A percentile compares a stretch with the other conserved stretches of the same genome.
phyloP scores from a whole-genome alignment of 2,113 vertebrate species.

The Scomber colias region DNA sequence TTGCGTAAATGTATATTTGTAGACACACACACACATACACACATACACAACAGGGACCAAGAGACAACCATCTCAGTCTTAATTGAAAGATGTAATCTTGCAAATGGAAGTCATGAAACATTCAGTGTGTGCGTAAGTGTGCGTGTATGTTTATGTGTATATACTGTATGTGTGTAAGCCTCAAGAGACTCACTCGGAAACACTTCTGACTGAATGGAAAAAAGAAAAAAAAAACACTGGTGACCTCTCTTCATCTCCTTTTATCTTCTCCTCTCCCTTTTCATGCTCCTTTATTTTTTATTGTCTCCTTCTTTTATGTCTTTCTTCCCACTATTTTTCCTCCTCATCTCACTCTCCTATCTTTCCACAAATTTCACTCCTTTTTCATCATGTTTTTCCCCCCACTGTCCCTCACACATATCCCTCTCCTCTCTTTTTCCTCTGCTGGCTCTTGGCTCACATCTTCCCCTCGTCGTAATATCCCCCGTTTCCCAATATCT shows the following conservation, averaged over 20 bases:
- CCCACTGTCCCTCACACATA: neutral
- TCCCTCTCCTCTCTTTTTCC: neutral
- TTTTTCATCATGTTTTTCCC: neutral
- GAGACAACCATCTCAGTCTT: conserved; percentile 75
- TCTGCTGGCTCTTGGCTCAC: conserved; percentile 1
- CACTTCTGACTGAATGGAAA: conserved; percentile 45
- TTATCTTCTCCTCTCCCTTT: neutral
- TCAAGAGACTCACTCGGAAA: conserved; percentile 56
- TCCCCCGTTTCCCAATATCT: conserved; percentile 29
- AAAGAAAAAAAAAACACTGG: conserved; percentile 23
- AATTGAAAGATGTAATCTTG: conserved; percentile 82
- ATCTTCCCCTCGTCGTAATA: conserved; percentile 17
- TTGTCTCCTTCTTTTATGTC: neutral
- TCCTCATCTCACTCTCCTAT: conserved; percentile 2
- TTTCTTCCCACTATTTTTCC: neutral
- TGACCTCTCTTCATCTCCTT: conserved; percentile 31
- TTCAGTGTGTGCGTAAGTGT: conserved; percentile 34
- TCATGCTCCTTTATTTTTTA: neutral
- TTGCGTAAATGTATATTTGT: conserved; percentile 33
- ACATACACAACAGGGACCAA: conserved; percentile 5
- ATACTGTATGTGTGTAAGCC: conserved; percentile 32
- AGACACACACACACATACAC: neutral
- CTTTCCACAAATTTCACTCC: neutral
- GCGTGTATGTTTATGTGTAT: conserved; percentile 21
- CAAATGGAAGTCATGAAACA: conserved; percentile 77